Evolutionary conservation across 1,140 invertebrate species (phyloP).

Genomic region (Ctenoplectra terminalis): DNA sequence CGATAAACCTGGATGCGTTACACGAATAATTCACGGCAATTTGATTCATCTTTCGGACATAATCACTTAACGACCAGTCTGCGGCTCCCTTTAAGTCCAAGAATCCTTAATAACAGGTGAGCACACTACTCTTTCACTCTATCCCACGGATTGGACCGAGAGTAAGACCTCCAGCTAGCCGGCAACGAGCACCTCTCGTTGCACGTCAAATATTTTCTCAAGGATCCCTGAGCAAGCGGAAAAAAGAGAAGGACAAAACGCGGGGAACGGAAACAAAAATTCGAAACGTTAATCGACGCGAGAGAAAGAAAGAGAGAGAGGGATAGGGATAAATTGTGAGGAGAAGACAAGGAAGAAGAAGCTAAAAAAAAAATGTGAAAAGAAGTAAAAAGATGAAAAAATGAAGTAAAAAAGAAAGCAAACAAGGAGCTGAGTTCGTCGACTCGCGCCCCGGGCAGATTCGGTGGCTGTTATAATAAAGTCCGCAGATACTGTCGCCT

Average conservation of each 20-base stretch:
- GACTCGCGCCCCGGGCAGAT: constrained; percentile 6
- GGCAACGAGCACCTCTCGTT: constrained; percentile 40
- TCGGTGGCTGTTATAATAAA: neutral
- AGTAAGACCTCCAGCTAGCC: constrained; percentile 38
- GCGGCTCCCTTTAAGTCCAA: constrained; percentile 33
- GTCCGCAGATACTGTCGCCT: constrained; percentile 11
- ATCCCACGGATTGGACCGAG: neutral
- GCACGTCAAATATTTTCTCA: constrained; percentile 56
- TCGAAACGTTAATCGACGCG: neutral
- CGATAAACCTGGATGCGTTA: constrained; percentile 19
- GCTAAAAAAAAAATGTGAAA: no score
- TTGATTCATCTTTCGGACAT: constrained; percentile 47
- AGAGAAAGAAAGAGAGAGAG: neutral
- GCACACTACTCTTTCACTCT: neutral
- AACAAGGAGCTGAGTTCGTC: neutral
- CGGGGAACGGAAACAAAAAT: neutral
- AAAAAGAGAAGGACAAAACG: neutral
- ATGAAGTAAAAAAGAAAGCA: neutral
- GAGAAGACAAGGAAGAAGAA: no score
- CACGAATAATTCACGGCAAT: constrained; percentile 30
- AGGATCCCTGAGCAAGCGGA: constrained; percentile 25
- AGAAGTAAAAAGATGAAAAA: no score
- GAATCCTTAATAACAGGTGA: constrained; percentile 52
- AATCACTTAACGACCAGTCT: constrained; percentile 58
- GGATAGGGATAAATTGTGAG: no score